Evolutionary conservation across 2,113 vertebrate genomes (phyloP).

Genomic region (Peucedramus taeniatus): DNA sequence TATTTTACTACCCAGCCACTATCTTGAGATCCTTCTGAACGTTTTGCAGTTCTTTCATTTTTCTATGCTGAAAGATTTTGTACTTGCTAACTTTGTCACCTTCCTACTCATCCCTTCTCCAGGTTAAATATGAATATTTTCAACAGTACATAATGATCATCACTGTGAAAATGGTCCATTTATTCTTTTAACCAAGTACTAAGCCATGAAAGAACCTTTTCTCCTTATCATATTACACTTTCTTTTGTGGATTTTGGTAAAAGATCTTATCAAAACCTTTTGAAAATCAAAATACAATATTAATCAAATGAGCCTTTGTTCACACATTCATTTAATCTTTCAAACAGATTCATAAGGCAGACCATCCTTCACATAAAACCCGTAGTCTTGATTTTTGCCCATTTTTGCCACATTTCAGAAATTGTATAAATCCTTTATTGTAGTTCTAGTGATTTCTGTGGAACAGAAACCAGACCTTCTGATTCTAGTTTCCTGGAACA

Average conservation of each 20-base stretch:
- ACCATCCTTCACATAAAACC: neutral
- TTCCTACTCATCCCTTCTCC: constrained; percentile 37
- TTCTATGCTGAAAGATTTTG: constrained; percentile 30
- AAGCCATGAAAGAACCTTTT: constrained; percentile 5
- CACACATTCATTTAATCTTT: neutral
- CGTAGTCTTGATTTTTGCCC: neutral
- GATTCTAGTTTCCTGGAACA: neutral
- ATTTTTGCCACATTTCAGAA: neutral
- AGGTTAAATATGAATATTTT: constrained; percentile 37
- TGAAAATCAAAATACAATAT: constrained; percentile 1
- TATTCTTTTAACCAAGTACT: constrained; percentile 20
- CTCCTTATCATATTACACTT: neutral
- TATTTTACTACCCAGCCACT: neutral
- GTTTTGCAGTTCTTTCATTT: constrained; percentile 27
- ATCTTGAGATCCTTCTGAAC: constrained; percentile 18
- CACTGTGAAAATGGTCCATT: constrained; percentile 12
- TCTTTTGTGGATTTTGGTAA: neutral
- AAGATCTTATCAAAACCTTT: neutral
- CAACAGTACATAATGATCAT: neutral
- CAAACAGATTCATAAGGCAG: neutral
- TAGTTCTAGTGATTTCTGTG: neutral
- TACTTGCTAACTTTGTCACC: constrained; percentile 46
- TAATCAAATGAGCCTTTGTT: constrained; percentile 20
- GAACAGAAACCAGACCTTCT: neutral
- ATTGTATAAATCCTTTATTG: neutral